These are phyloP conservation scores for Tortricodes alternella DNA, from an alignment of 2,888 invertebrate species.

Conservation along the genomic window DNA sequence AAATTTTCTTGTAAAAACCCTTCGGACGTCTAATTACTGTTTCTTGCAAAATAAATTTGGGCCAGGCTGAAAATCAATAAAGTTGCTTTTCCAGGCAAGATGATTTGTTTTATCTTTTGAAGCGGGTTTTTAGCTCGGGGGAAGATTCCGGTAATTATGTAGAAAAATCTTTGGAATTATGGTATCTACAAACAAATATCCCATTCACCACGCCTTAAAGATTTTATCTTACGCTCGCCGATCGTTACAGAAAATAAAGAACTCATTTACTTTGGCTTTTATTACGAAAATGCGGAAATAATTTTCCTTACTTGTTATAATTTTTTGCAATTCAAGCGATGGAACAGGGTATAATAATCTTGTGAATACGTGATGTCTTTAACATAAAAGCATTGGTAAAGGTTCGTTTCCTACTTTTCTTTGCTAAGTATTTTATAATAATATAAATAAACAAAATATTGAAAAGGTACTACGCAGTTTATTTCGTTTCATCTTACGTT, in stretches of 20 bases:
- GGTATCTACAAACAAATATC: constrained; percentile 67
- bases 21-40: constrained; percentile 24
- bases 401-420: neutral
- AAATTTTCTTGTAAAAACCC: constrained; percentile 11
- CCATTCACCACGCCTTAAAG: constrained; percentile 67
- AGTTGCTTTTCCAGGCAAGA: constrained; percentile 39
- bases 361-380: neutral
- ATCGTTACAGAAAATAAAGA: constrained; percentile 69
- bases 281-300: constrained; percentile 46
- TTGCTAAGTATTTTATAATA: too few relatives aligned
- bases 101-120: constrained; percentile 51
- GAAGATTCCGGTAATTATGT: constrained; percentile 65
- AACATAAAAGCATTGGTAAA: neutral
- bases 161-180: constrained; percentile 63
- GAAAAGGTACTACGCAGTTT: too few relatives aligned
- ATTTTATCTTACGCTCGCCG: constrained; percentile 58
- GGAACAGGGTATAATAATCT: constrained; percentile 6
- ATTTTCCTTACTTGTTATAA: constrained; percentile 41
- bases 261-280: constrained; percentile 55
- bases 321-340: constrained; percentile 33
- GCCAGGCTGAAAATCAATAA: constrained; percentile 31
- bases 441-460: too few relatives aligned
- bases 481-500: too few relatives aligned
- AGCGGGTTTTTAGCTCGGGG: constrained; percentile 45
- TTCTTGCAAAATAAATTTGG: constrained; percentile 23